A percentile compares a stretch with the other conserved stretches of the same genome.
phyloP scores from a whole-genome alignment of 2,888 invertebrate genomes.

The Leucophenga maculata region DNA sequence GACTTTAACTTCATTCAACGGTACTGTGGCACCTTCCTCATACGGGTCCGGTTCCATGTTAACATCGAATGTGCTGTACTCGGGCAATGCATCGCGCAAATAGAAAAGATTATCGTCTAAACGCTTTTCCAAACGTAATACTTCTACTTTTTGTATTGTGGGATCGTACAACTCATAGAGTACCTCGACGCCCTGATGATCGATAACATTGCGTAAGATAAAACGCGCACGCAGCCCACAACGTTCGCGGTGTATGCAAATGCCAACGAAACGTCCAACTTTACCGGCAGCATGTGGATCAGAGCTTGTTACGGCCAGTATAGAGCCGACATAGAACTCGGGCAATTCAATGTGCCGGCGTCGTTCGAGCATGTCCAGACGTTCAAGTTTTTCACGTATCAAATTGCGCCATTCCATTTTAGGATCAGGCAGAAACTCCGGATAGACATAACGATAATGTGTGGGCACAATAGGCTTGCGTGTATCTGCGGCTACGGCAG shows the following conservation, averaged over 20 bases:
- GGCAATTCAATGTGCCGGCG: constrained; percentile 86
- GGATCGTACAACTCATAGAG: constrained; percentile 90
- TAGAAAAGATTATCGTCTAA: constrained; percentile 92
- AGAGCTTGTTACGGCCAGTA: constrained; percentile 89
- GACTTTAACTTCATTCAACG: constrained; percentile 83
- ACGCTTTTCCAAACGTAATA: constrained; percentile 91
- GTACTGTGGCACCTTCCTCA: constrained; percentile 84
- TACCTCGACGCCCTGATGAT: constrained; percentile 84
- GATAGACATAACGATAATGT: constrained; percentile 82
- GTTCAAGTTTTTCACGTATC: constrained; percentile 89
- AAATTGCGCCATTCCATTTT: constrained; percentile 83
- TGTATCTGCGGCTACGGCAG: constrained; percentile 26
- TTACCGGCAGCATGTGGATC: constrained; percentile 90
- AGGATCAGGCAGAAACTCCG: constrained; percentile 94
- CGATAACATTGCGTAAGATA: constrained; percentile 92
- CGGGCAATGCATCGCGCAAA: constrained; percentile 89
- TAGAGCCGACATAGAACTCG: constrained; percentile 97
- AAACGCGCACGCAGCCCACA: constrained; percentile 89
- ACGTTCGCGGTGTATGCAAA: constrained; percentile 90
- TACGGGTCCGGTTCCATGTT: constrained; percentile 90
- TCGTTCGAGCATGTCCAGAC: constrained; percentile 92
- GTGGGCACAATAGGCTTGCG: constrained; percentile 69
- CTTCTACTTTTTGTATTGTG: constrained; percentile 89
- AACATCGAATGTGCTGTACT: constrained; percentile 92
- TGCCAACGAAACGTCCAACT: constrained; percentile 82